phyloP scores from a whole-genome alignment of 2,113 vertebrate species.

The Glaucomys volans region DNA sequence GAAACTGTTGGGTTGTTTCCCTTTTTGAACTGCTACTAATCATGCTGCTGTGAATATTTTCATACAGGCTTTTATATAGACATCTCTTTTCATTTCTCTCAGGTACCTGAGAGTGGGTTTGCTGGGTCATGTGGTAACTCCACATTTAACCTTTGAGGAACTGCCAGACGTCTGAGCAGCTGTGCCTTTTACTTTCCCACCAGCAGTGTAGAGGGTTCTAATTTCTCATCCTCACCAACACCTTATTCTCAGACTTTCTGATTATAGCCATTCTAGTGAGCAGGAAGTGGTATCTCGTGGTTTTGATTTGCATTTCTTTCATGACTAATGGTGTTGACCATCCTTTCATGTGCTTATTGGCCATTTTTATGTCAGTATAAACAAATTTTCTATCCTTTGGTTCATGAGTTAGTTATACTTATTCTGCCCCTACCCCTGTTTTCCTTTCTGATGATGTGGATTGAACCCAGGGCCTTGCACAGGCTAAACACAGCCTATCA shows the following conservation, averaged over 20 bases:
- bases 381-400: too few relatives aligned
- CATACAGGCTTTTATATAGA: not conserved
- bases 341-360: too few relatives aligned
- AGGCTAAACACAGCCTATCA: not conserved
- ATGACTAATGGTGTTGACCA: too few relatives aligned
- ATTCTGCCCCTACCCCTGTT: not conserved
- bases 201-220: not conserved
- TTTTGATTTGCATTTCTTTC: not conserved
- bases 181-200: not conserved
- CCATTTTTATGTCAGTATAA: not conserved
- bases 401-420: too few relatives aligned
- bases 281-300: not conserved
- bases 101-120: not conserved
- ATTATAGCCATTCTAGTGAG: not conserved
- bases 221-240: too few relatives aligned
- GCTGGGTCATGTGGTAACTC: not conserved
- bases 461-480: too few relatives aligned
- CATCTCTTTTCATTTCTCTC: not conserved
- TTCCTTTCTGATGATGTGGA: not conserved
- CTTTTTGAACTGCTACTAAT: not conserved
- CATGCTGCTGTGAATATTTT: not conserved
- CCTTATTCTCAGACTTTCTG: not conserved
- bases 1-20: not conserved
- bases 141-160: not conserved
- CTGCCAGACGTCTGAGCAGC: not conserved